Evolutionary conservation across 2,797 vertebrate species (phyloP), one percentile per base, ranked within the genome.

Genomic region (Sparidentex hasta): DNA sequence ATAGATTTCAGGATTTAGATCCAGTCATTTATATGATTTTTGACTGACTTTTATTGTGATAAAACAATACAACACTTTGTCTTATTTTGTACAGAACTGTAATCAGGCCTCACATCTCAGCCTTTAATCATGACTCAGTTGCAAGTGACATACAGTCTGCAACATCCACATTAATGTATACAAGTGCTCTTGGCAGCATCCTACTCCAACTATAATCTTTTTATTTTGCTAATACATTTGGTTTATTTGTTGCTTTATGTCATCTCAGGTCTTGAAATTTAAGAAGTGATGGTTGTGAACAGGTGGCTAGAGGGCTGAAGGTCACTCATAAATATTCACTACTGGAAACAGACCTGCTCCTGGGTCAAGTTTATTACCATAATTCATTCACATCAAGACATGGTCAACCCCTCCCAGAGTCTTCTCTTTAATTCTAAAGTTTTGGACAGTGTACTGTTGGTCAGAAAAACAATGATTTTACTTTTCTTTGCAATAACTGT

Each of bases 401-500:
- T n/a, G 43, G 14, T 48, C 11, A 74, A 11, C 43, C 7, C 20
- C 9, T 43, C 17, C 14, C 9, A 44, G 33, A 0, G 13, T 18
- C n/a, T 29, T 47, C 47, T 21, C 14, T 29, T 41, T 33, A 7
- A 54, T 21, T 29, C 56, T 25, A n/a, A 7, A 55, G 21, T 29
- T 44, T 38, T 20, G 20, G 6, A 41, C 50, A 41, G 14, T 20
- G 21, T 12, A 20, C 21, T 27, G 21, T 47, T 47, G 16, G 4
- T 61, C 25, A 20, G 3, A 33, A 29, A 12, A 14, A 21, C 21
- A 0, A 12, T 1, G 8, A 27, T 23, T 13, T 46, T 38, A 3
- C 25, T 76, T 66, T 48, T 21, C 67, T 43, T 25, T 27, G 9
- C 55, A n/a, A 27, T 46, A 54, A n/a, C 23, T 46, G 14, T 55